phyloP scores from a whole-genome alignment of 2,888 invertebrate genomes.

The Nycteola revayana region DNA sequence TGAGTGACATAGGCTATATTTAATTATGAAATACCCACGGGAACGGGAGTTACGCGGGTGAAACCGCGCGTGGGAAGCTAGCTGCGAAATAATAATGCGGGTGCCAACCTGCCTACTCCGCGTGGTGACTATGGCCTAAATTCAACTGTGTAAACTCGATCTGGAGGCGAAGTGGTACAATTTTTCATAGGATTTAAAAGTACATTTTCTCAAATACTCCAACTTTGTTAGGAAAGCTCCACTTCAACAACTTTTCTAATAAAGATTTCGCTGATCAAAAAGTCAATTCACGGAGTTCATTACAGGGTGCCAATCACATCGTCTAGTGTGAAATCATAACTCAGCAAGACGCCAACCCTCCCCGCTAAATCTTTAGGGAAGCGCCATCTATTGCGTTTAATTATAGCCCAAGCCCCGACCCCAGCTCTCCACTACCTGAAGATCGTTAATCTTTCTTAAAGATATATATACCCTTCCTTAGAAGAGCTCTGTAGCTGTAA shows the following conservation, averaged over 20 bases:
- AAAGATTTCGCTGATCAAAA: slow-evolving; percentile 40
- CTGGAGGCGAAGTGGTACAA: too few species aligned
- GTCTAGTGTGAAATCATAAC: slow-evolving; percentile 77
- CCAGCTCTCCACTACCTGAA: slow-evolving; percentile 66
- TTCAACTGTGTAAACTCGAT: too few species aligned
- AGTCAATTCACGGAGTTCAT: slow-evolving; percentile 62
- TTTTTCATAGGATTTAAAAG: too few species aligned
- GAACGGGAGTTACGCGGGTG: too few species aligned
- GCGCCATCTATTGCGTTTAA: slow-evolving; percentile 79
- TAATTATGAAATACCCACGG: too few species aligned
- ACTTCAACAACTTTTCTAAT: slow-evolving; percentile 32
- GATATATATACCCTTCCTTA: slow-evolving; percentile 71
- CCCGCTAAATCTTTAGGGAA: slow-evolving; percentile 74
- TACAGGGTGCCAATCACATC: slow-evolving; percentile 73
- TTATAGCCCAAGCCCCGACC: slow-evolving; percentile 72
- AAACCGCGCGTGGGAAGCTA: too few species aligned
- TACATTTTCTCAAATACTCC: too few species aligned
- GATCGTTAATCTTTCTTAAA: slow-evolving; percentile 82
- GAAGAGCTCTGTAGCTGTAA: slow-evolving; percentile 63
- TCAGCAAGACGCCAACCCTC: slow-evolving; percentile 75
- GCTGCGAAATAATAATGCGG: too few species aligned
- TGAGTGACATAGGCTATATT: too few species aligned
- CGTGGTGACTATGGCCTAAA: too few species aligned
- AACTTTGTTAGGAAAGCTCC: not conserved
- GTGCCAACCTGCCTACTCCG: too few species aligned